Percentiles rank a stretch among this genome's conserved stretches.
These are phyloP conservation scores for Elephantulus edwardii DNA, from an alignment of 2,113 vertebrate genomes.

Conservation along the genomic window DNA sequence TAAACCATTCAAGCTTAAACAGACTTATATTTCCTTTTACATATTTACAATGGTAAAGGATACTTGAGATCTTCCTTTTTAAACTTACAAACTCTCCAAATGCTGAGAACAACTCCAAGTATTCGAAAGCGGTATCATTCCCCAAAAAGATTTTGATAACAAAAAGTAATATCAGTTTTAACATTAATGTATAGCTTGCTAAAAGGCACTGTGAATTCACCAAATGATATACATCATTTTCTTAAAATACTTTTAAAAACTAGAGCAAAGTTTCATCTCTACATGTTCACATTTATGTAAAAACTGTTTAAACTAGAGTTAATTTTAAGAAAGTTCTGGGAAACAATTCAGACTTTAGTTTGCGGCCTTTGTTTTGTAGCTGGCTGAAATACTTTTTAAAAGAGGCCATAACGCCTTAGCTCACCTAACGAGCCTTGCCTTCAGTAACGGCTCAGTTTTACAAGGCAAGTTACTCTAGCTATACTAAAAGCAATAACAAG, in stretches of 20 bases:
- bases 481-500: slow-evolving; percentile 35
- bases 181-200: not conserved
- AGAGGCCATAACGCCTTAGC: not conserved
- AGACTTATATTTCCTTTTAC: slow-evolving; percentile 35
- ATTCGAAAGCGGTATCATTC: slow-evolving; percentile 40
- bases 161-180: slow-evolving; percentile 35
- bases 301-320: slow-evolving; percentile 6
- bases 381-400: not conserved
- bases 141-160: slow-evolving; percentile 43
- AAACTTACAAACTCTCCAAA: not conserved
- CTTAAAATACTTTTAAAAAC: slow-evolving; percentile 39
- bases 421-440: not conserved
- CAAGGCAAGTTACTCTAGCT: slow-evolving; percentile 5
- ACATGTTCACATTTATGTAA: slow-evolving; percentile 19
- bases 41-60: slow-evolving; percentile 15
- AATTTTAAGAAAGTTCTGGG: slow-evolving; percentile 19
- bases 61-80: slow-evolving; percentile 44
- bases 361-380: not conserved
- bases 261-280: slow-evolving; percentile 8
- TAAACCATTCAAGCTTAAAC: slow-evolving; percentile 13
- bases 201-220: slow-evolving; percentile 1
- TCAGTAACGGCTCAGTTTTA: not conserved
- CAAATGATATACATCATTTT: not conserved
- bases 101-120: slow-evolving; percentile 43
- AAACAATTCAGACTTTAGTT: not conserved